These are phyloP conservation scores for Oryctolagus cuniculus DNA, from an alignment of 2,113 vertebrate species.

Conservation along the genomic window DNA sequence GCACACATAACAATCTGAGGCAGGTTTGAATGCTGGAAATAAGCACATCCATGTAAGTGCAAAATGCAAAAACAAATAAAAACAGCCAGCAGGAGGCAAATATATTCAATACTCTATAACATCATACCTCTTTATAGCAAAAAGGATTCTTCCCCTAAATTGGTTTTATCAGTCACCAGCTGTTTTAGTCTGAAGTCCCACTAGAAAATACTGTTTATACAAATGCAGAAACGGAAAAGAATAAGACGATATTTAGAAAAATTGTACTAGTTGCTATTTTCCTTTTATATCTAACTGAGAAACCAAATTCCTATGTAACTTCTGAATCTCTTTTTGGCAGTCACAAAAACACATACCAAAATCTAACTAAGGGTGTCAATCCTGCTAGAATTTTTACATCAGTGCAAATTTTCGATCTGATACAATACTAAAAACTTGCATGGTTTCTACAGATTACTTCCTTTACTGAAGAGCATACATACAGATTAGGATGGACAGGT, in stretches of 20 bases:
- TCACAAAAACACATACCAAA: constrained; percentile 49
- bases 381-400: not conserved
- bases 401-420: not conserved
- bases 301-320: constrained; percentile 51
- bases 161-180: not conserved
- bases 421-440: not conserved
- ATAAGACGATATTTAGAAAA: constrained; percentile 15
- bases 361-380: constrained; percentile 11
- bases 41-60: not conserved
- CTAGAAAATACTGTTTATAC: constrained; percentile 52
- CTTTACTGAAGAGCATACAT: not conserved
- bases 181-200: constrained; percentile 14
- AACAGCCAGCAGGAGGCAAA: not conserved
- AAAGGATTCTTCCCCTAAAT: not conserved
- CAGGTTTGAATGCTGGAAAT: not conserved
- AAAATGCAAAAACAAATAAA: not conserved
- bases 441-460: not conserved
- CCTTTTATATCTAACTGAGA: constrained; percentile 49
- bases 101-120: not conserved
- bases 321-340: constrained; percentile 51
- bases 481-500: not conserved
- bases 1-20: not conserved
- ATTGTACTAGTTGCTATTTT: not conserved
- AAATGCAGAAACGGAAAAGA: constrained; percentile 25
- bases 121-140: not conserved